Evolutionary conservation across 2,888 invertebrate genomes (phyloP), one percentile per base, ranked within the genome.

Genomic region (Endotricha flammealis): DNA sequence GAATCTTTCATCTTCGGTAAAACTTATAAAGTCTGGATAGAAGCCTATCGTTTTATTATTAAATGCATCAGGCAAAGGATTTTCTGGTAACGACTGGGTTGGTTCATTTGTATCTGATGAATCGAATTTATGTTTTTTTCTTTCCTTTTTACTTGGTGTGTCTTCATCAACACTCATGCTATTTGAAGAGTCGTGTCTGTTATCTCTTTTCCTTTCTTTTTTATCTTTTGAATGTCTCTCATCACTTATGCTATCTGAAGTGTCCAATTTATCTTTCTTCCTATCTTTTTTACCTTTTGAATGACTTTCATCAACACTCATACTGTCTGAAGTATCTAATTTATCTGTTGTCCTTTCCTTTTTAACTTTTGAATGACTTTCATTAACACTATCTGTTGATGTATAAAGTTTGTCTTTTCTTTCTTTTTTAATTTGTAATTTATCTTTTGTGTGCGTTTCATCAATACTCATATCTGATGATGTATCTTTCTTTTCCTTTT

Each of bases 1-100:
- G 8, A 42, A 49, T 32, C 77, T 63, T 46, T 82, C 80, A 0
- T 68, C 57, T 44, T 82, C 81, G 0, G 75, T 46, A 44, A 85
- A 74, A 44, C 76, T 77, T 40, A 83, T 68, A 30, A 80, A 82
- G 40, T 85, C 83, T n/a, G 86, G 86, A 51, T 82, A 85, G 38
- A 86, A 85, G 3, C 76, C 83, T 39, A 86, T 36, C 30, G 53
- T 62, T 57, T 75, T 73, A 40, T 68, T 53, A 49, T 56, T 52
- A 37, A 85, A 86, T 4, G 53, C 53, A 44, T 85, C 71, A 24
- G 85, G 81, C 31, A 86, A 55, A 6, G 80, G 80, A 53, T 72
- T 65, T 27, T 76, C 50, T 8, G 81, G 78, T 17, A 53, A 12
- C 9, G 58, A 46, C 29, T 60, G 39, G 11, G 46, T 43, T 16